phyloP scores from a whole-genome alignment of 2,797 vertebrate species.

The Scolopax rusticola region DNA sequence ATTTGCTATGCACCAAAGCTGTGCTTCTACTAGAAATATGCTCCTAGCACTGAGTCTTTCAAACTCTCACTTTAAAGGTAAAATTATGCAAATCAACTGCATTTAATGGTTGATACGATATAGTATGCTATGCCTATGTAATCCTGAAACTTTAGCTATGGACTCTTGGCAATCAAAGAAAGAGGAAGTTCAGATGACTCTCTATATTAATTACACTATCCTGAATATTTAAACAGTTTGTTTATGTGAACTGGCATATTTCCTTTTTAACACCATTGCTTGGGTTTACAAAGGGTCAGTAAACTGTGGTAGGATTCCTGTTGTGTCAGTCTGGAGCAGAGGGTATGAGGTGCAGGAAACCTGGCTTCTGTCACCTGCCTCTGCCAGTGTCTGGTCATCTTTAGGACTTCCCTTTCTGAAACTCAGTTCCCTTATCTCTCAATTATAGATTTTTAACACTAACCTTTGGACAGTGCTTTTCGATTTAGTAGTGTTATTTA shows the following conservation, averaged over 20 bases:
- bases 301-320: not conserved
- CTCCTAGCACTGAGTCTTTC: not conserved
- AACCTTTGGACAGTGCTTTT: not conserved
- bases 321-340: not conserved
- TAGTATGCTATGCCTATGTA: not conserved
- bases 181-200: not conserved
- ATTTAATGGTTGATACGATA: not conserved
- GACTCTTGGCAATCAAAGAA: not conserved
- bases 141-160: not conserved
- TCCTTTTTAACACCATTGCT: not conserved
- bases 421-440: not conserved
- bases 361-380: not conserved
- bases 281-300: not conserved
- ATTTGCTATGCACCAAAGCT: not conserved
- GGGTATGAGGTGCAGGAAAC: not conserved
- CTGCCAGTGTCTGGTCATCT: not conserved
- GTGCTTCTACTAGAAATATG: not conserved
- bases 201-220: not conserved
- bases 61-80: not conserved
- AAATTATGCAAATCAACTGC: not conserved
- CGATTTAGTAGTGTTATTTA: not conserved
- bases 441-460: not conserved
- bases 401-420: not conserved
- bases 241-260: accelerated
- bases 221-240: not conserved